Base-by-base conservation (phyloP, 2,888 invertebrate genomes). In the Acleris cristana region DNA sequence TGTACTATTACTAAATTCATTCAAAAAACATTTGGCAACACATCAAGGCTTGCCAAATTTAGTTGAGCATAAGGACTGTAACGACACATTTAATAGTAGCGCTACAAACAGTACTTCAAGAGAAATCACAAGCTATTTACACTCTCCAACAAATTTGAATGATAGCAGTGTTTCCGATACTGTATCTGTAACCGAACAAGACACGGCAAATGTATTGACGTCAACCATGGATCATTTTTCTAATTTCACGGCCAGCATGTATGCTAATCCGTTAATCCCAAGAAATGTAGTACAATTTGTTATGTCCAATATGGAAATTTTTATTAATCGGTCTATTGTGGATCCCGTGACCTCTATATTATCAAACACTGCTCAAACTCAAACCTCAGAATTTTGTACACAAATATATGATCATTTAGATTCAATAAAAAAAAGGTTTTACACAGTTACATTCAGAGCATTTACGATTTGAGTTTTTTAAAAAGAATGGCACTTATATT, bases 251-350 rank as follows among this genome's bases (percentile, higher is more conserved):
- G 54, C 54, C 26, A 26, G 30, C 26, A 26, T 54, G 26, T 26
- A 54, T 54, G 54, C 54, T 26, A 54, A 54, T 54, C 26, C 54
- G 16, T 54, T 54, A n/a, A 54, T 54, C n/a, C 54, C 54, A n/a
- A 54, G 54, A 54, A 54, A 54, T n/a, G 54, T 54, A 26, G 30
- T 54, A 16, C 54, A 54, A 54, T 30, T 54, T n/a, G 54, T 54
- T 30, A 30, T 54, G 54, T 16, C n/a, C 16, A 54, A 54, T n/a
- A 8, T 54, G 54, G 26, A 30, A n/a, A 54, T n/a, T 8, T 54
- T 54, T 26, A 18, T 54, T 30, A 16, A 26, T 10, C 14, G n/a
- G 2, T 54, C 54, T 7, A n/a, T 54, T 16, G 26, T 54, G 26
- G 26, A 54, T 26, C 54, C 54, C n/a, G 40, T 40, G 6, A 40